These are phyloP conservation scores for Chrysogorgia sp. DNA, from an alignment of 92 coral and sea anemone species.

Conservation along the genomic window DNA sequence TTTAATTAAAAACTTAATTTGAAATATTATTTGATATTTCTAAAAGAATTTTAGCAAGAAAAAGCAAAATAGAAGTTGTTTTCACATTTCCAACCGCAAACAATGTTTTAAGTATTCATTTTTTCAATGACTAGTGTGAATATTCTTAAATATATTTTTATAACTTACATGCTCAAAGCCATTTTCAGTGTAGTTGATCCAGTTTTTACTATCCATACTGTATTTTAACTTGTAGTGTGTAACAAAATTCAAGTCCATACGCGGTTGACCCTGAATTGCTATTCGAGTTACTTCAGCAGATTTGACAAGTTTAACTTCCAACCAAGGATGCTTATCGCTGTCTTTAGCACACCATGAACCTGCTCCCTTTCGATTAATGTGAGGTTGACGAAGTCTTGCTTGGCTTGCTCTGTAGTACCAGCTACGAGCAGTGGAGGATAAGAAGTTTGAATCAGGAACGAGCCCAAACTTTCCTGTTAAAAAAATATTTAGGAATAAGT, in stretches of 20 bases:
- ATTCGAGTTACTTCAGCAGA: constrained; percentile 70
- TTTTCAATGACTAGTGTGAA: no score
- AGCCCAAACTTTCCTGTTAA: neutral
- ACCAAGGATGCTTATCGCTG: constrained; percentile 74
- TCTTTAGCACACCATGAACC: constrained; percentile 86
- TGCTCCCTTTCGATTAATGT: constrained; percentile 45
- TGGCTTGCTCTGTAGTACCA: constrained; percentile 43
- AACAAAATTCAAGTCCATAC: constrained; percentile 56
- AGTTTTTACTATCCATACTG: constrained; percentile 76
- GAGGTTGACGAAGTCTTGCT: constrained; percentile 64
- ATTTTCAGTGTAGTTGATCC: constrained; percentile 67
- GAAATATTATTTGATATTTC: no score
- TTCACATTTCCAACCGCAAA: no score
- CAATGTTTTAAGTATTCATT: no score
- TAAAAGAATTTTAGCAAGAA: no score
- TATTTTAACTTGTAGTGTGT: constrained; percentile 66
- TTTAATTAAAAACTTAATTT: no score
- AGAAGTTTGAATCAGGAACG: constrained; percentile 7
- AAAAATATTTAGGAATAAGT: no score
- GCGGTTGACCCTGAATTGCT: constrained; percentile 84
- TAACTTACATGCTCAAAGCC: constrained; percentile 67
- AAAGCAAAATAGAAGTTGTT: no score
- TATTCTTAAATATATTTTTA: neutral
- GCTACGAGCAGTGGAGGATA: neutral
- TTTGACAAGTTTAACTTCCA: constrained; percentile 70